Percentiles rank a stretch among this genome's conserved stretches.
Evolutionary conservation across 2,113 vertebrate genomes (phyloP).

Genomic region (Oncorhynchus masou): DNA sequence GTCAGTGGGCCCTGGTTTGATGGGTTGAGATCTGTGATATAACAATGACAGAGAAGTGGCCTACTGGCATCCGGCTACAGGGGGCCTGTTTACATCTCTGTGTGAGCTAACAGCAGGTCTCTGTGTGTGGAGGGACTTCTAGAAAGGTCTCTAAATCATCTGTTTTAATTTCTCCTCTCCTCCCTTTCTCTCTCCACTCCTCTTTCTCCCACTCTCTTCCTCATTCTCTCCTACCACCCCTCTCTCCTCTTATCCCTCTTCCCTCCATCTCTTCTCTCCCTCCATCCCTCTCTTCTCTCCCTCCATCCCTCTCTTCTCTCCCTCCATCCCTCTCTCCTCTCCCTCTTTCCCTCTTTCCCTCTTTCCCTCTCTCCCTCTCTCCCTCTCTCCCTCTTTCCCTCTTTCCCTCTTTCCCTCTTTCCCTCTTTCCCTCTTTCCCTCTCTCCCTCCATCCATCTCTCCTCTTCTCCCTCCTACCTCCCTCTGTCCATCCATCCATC

Average conservation of each 20-base stretch:
- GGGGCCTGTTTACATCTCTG: constrained; percentile 39
- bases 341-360: rapidly evolving
- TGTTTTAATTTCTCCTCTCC: not conserved
- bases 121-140: too few species aligned
- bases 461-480: not conserved
- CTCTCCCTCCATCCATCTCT: not conserved
- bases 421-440: not conserved
- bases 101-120: constrained; percentile 3
- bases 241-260: not conserved
- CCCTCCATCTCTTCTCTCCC: not conserved
- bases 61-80: constrained; percentile 39
- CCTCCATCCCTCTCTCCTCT: too few species aligned
- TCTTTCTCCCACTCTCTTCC: not conserved
- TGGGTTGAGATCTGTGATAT: constrained; percentile 42
- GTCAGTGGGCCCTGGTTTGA: constrained; percentile 38
- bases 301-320: not conserved
- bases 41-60: constrained; percentile 12
- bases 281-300: not conserved
- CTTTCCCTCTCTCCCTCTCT: too few species aligned
- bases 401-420: not conserved
- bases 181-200: not conserved
- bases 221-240: not conserved
- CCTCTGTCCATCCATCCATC: not conserved
- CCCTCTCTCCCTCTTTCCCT: not conserved
- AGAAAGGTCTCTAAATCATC: not conserved